Conservation (phyloP, 2,888 invertebrate species). For the Himalopsyche tibetana region DNA sequence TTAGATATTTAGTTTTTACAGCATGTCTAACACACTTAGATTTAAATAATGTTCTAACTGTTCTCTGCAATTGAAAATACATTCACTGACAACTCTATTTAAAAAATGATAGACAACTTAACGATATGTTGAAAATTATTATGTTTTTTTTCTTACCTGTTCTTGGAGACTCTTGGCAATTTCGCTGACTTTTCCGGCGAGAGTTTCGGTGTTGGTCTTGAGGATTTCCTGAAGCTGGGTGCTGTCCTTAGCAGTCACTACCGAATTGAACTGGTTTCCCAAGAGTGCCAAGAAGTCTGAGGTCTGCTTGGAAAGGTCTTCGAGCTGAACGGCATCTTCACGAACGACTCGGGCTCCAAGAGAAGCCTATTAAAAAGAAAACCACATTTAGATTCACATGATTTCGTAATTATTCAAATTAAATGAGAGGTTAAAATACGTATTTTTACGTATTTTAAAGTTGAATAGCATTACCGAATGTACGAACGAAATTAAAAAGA, state of each 20-base stretch:
- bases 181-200: slow-evolving; percentile 54
- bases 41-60: too few relatives aligned
- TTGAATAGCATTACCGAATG: too few relatives aligned
- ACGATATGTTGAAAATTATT: too few relatives aligned
- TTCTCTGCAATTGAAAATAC: too few relatives aligned
- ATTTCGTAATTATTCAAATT: not conserved
- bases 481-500: too few relatives aligned
- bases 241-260: slow-evolving; percentile 60
- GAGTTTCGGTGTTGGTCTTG: slow-evolving; percentile 58
- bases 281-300: slow-evolving; percentile 55
- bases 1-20: too few relatives aligned
- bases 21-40: too few relatives aligned
- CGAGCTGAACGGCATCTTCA: slow-evolving; percentile 46
- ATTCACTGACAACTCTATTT: too few relatives aligned
- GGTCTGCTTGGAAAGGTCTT: slow-evolving; percentile 59
- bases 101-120: too few relatives aligned
- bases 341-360: slow-evolving; percentile 49
- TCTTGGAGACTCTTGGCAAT: slow-evolving; percentile 60
- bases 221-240: slow-evolving; percentile 57
- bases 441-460: too few relatives aligned
- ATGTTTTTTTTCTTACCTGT: slow-evolving; percentile 43
- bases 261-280: slow-evolving; percentile 56
- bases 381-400: not conserved
- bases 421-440: too few relatives aligned
- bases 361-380: slow-evolving; percentile 42